Base-by-base conservation (phyloP, 2,888 invertebrate genomes). In the Sussaba pulchella region DNA sequence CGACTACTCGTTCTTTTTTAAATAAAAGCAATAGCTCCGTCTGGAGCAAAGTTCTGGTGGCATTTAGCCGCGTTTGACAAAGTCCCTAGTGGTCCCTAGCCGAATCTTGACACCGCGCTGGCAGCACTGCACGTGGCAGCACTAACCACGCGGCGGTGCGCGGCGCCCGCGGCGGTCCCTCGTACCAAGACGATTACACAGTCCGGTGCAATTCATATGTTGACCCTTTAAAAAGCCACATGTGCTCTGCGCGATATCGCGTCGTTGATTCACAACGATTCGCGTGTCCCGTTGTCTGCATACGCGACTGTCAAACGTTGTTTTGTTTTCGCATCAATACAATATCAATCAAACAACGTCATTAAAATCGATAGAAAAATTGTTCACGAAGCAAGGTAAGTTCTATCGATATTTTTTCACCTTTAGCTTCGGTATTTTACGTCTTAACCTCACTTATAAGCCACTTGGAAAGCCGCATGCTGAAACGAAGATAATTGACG, bases 191-290 rank as follows among this genome's bases (percentile, higher is more conserved):
- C 14, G 59, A 63, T 76, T 76, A 52, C 70, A 64, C 77, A 21
- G n/a, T 64, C n/a, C 24, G 39, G 17, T 36, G 64, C 47, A 71
- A 71, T 24, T 41, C 14, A 21, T 67, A 50, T 50, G 43, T 54
- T 47, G 77, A 54, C 64, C 50, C 69, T 76, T 76, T 76, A 77
- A 77, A 74, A 71, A 78, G 43, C 67, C 50, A 73, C 67, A 73
- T 67, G 78, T 78, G 78, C 66, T 59, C 45, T 43, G 64, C 59
- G 36, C n/a, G n/a, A n/a, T n/a, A 54, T 45, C 36, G 52, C 36
- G 45, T 78, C 63, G 61, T 54, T 19, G 17, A 63, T 63, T 61
- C 6, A 14, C 21, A 10, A 21, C 19, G n/a, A 24, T 63, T 69
- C 17, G 26, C 41, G 50, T 31, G 31, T 9, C 52, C 19, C 14